These are phyloP conservation scores for Hepsetus odoe DNA, from an alignment of 2,113 vertebrate genomes.

Conservation along the genomic window DNA sequence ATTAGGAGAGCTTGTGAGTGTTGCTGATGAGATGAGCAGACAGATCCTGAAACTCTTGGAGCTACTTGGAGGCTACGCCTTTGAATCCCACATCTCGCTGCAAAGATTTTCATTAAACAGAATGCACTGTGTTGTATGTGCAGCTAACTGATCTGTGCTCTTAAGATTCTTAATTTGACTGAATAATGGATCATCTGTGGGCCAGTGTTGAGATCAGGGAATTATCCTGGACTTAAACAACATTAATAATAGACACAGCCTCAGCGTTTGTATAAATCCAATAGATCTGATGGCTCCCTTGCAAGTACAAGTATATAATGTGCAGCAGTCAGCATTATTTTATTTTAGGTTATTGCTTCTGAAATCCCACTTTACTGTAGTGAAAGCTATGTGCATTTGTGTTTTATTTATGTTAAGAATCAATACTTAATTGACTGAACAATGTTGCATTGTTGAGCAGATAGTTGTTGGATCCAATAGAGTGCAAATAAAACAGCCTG, in stretches of 20 bases:
- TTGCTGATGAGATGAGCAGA: conserved; percentile 2
- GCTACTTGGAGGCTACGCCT: conserved; percentile 10
- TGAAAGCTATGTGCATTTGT: background rate
- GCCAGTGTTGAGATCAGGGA: conserved; percentile 47
- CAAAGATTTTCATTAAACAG: conserved; percentile 47
- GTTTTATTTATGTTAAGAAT: conserved; percentile 4
- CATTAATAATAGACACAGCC: conserved; percentile 51
- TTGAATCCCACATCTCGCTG: background rate
- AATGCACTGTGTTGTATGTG: conserved; percentile 29
- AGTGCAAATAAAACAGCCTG: background rate
- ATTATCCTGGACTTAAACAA: conserved; percentile 45
- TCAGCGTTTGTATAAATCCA: conserved; percentile 16
- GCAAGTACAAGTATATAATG: conserved; percentile 19
- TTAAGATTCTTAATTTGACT: conserved; percentile 58
- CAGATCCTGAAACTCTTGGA: background rate
- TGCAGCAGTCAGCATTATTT: conserved; percentile 4
- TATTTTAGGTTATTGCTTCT: conserved; percentile 6
- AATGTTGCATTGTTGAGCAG: conserved; percentile 18
- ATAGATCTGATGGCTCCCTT: conserved; percentile 8
- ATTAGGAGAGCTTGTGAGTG: conserved; percentile 1
- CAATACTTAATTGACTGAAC: background rate
- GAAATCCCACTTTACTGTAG: background rate
- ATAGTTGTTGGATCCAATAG: background rate
- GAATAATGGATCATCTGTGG: conserved; percentile 54
- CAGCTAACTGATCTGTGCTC: conserved; percentile 47